Base-by-base conservation (phyloP, 2,888 invertebrate species). In the Andrena bucephala region DNA sequence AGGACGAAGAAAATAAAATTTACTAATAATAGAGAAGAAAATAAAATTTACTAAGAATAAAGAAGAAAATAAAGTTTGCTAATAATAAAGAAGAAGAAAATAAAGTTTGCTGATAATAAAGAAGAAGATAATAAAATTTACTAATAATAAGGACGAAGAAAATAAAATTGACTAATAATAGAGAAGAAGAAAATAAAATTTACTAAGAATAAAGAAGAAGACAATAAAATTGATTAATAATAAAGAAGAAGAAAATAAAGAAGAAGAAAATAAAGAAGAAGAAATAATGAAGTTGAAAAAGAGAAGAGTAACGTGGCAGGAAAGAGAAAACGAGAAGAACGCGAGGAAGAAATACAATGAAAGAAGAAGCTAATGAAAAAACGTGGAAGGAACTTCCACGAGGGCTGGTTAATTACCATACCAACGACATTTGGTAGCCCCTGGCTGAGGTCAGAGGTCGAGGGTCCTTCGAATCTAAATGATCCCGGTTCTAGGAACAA, bases 401-500 rank as follows among this genome's bases (percentile, higher is more conserved):
- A 8, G 74, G 63, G 72, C 66, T 65, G 29, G 36, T 16, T 13
- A 36, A 52, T 52, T 74, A 59, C 71, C 74, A 71, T 75, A 74
- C 63, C 78, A 77, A 67, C 59, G n/a, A 60, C 67, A 42, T 66
- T 68, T 62, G 16, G 52, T 24, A 20, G 50, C 16, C 29, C 20
- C 52, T 27, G 29, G 54, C 63, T n/a, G 27, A 72, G 82, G 77
- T 84, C 82, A 57, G 2, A 76, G 79, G 78, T 86, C 68, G 65
- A 31, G 20, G 57, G 13, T 68, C 60, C 52, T 66, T 59, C 27
- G 59, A 52, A 77, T 65, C 63, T 60, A 81, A 86, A 85, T 66
- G 77, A 80, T 87, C 72, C 67, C 65, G 65, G 2, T 85, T 89
- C 87, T 50, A 29, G 74, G 81, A 84, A 85, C 48, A 59, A 63